Evolutionary conservation across 2,113 vertebrate species (phyloP).

Genomic region (Heptranchias perlo): DNA sequence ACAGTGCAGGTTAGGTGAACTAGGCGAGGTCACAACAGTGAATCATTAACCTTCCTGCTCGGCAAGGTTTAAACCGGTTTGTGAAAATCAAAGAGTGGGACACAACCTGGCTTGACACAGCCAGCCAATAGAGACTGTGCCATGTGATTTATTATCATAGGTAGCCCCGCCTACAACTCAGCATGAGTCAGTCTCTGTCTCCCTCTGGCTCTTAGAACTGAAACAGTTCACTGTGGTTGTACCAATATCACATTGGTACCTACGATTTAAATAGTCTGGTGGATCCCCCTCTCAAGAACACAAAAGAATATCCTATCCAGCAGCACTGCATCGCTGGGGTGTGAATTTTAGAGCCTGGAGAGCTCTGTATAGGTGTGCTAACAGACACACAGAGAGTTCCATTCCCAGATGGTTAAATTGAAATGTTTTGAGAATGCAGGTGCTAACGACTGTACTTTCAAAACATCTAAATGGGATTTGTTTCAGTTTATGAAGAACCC

Average conservation of each 20-base stretch:
- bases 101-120: conserved; percentile 8
- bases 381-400: background rate
- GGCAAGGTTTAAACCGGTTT: conserved; percentile 15
- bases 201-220: background rate
- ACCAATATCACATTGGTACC: background rate
- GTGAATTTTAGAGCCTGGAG: background rate
- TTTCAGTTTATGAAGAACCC: background rate
- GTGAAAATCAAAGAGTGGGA: background rate
- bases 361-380: background rate
- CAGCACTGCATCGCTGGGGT: background rate
- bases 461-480: background rate
- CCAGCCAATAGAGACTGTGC: background rate
- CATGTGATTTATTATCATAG: background rate
- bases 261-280: background rate
- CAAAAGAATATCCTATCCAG: background rate
- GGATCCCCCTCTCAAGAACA: background rate
- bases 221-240: background rate
- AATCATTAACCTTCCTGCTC: conserved; percentile 30
- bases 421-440: background rate
- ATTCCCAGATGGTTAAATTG: background rate
- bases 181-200: background rate
- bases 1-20: background rate
- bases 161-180: background rate
- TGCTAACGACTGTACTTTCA: background rate
- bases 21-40: background rate